Conservation (phyloP, 2,888 invertebrate species). For the Microctonus brassicae region DNA sequence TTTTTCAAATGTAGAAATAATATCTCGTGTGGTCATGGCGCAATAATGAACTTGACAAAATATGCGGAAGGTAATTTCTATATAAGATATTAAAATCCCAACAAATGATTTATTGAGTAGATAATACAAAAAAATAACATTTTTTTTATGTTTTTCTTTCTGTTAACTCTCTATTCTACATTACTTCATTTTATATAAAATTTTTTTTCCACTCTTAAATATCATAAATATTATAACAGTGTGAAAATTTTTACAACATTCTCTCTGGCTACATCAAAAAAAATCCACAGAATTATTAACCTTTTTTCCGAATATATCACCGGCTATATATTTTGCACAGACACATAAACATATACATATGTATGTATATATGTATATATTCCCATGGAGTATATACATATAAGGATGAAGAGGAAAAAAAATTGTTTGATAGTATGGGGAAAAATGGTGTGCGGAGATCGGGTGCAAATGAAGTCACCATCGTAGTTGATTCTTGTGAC, state of each 20-base stretch:
- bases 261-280: no score
- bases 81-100: background rate
- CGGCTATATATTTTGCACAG: no score
- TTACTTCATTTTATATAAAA: no score
- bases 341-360: no score
- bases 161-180: background rate
- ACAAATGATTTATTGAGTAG: background rate
- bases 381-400: background rate
- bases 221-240: background rate
- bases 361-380: no score
- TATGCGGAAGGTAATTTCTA: constrained; percentile 58
- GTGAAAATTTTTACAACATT: background rate
- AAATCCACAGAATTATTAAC: background rate
- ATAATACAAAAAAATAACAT: background rate
- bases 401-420: background rate
- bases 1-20: constrained; percentile 57
- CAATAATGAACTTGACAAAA: constrained; percentile 65
- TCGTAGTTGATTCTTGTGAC: constrained; percentile 30
- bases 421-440: constrained; percentile 4
- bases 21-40: constrained; percentile 41
- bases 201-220: background rate
- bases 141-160: background rate
- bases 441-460: constrained; percentile 25
- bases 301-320: no score
- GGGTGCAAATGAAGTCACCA: constrained; percentile 52